Conservation (phyloP, 1,140 invertebrate species). For the Drosophila takahashii region DNA sequence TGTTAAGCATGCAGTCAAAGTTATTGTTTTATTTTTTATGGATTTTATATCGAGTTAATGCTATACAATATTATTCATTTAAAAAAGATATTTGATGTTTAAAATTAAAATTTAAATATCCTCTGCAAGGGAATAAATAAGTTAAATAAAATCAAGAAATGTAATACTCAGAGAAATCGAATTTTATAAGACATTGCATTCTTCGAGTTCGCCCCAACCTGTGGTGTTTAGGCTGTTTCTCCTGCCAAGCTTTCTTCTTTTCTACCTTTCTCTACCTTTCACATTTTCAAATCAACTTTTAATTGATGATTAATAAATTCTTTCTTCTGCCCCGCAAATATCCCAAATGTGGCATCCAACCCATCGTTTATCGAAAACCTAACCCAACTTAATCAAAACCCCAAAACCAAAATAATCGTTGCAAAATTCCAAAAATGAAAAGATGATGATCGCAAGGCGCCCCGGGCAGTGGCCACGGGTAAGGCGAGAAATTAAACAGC, state of each 20-base stretch:
- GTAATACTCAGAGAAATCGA: too few relatives aligned
- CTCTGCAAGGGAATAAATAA: too few relatives aligned
- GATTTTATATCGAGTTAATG: too few relatives aligned
- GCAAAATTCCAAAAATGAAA: conserved; percentile 15
- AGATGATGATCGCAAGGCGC: conserved; percentile 74
- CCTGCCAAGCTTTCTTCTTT: conserved; percentile 4
- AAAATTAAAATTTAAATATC: too few relatives aligned
- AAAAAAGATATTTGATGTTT: neutral
- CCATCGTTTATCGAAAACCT: conserved; percentile 13
- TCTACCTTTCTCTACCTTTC: neutral
- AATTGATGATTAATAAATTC: conserved; percentile 29
- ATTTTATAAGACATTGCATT: too few relatives aligned
- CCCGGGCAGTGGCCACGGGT: conserved; percentile 67
- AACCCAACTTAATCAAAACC: conserved; percentile 2
- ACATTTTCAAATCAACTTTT: neutral
- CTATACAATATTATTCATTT: neutral
- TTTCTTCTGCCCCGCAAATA: conserved; percentile 31
- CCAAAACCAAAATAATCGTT: conserved; percentile 1
- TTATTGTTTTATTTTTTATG: neutral
- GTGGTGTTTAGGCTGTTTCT: conserved; percentile 3
- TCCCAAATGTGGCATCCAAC: conserved; percentile 18
- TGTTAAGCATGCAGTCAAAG: neutral
- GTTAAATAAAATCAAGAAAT: too few relatives aligned
- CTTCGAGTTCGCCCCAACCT: too few relatives aligned
- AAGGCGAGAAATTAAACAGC: conserved; percentile 48